A percentile compares a stretch with the other conserved stretches of the same genome.
phyloP scores from a whole-genome alignment of 2,797 vertebrate species.

The Macrochelys suwanniensis region DNA sequence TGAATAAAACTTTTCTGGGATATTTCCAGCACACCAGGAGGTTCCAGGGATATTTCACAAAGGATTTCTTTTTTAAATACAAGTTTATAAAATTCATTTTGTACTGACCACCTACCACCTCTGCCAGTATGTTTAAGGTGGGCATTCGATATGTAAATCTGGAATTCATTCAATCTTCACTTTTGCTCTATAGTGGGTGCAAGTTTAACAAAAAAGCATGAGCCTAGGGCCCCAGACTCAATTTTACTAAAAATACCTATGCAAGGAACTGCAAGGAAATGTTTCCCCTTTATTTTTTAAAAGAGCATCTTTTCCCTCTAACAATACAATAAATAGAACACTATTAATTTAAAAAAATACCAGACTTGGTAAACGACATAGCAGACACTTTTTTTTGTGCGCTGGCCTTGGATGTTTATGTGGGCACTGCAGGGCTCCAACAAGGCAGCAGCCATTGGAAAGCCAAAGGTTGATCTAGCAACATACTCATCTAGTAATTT shows the following conservation, averaged over 20 bases:
- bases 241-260: fast-evolving
- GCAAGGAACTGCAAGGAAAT: not conserved
- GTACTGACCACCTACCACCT: not conserved
- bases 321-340: not conserved
- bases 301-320: not conserved
- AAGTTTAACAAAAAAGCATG: not conserved
- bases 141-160: not conserved
- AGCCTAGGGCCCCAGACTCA: not conserved
- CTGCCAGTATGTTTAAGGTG: fast-evolving
- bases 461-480: not conserved
- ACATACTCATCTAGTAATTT: fast-evolving
- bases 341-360: not conserved
- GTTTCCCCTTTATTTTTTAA: not conserved
- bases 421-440: not conserved
- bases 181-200: not conserved
- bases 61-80: not conserved
- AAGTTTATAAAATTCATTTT: not conserved
- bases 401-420: not conserved
- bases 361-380: not conserved
- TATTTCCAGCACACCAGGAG: not conserved
- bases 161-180: not conserved
- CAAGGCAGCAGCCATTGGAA: not conserved
- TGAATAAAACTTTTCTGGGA: not conserved
- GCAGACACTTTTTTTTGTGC: not conserved
- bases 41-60: not conserved